phyloP scores from a whole-genome alignment of 2,797 vertebrate genomes.

The Heteromormyrus szaboi region DNA sequence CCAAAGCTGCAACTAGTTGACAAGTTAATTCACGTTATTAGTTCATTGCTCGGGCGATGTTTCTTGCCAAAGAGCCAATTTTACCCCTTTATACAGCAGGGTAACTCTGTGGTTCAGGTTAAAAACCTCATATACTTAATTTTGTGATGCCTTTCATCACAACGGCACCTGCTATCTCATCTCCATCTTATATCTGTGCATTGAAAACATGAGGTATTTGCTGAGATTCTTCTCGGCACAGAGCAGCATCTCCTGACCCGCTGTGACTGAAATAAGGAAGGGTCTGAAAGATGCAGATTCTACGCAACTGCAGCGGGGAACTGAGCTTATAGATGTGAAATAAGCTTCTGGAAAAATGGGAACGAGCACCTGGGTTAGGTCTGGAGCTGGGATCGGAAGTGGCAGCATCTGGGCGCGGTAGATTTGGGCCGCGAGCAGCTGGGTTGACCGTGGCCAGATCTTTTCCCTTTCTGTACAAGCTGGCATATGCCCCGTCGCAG shows the following conservation, averaged over 20 bases:
- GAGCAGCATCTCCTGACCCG: not conserved
- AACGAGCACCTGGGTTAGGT: not conserved
- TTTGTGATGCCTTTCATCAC: not conserved
- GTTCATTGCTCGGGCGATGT: not conserved
- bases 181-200: not conserved
- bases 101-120: not conserved
- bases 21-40: conserved; percentile 10
- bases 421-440: not conserved
- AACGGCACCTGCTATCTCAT: not conserved
- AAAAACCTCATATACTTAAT: not conserved
- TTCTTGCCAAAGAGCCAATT: not conserved
- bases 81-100: not conserved
- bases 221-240: not conserved
- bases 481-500: not conserved
- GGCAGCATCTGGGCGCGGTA: not conserved
- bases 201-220: not conserved
- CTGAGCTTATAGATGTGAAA: conserved; percentile 1
- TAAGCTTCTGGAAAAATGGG: not conserved
- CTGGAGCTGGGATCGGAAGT: not conserved
- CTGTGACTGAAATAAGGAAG: not conserved
- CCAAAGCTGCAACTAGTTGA: not conserved
- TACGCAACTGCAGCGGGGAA: not conserved
- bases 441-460: not conserved
- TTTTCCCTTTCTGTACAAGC: not conserved
- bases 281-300: not conserved